Base-by-base conservation (phyloP, 2,797 vertebrate species). In the Argya squamiceps region DNA sequence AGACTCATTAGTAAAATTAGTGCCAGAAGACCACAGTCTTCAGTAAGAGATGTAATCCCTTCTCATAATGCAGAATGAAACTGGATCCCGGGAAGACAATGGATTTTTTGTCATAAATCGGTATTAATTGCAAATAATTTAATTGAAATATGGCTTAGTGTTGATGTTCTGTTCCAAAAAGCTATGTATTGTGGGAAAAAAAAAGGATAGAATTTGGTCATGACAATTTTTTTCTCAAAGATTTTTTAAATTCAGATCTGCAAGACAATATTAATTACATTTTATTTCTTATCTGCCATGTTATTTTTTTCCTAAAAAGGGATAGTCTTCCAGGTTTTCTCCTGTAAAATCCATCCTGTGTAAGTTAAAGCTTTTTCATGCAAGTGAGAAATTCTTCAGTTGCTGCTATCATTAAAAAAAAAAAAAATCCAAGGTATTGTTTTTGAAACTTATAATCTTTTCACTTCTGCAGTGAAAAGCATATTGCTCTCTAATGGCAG, bases 401-500 rank as follows among this genome's bases (percentile, higher is more conserved):
- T 91, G 22, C 5, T 76, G 69, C 47, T 73, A 14, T n/a, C 10
- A 11, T 22, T 47, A 81, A 80, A 94, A 79, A 64, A 47, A 79
- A 64, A 47, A 16, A 63, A 11, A 50, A 6, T 17, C 14, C 19
- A 49, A 55, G 47, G 39, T 32, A 0, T 1, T 59, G 6, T 41
- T 89, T 87, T 59, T 76, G 37, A 84, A 81, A 49, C 15, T 52
- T 44, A 7, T 10, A 52, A 52, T 64, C 34, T 85, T 89, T 89
- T 83, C 18, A 39, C 23, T 91, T 85, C 12, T 18, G 24, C 5
- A 39, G 21, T 58, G 23, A 36, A 58, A 58, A 58, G 67, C 63
- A 67, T 84, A 56, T 79, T 92, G 27, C 34, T 92, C 89, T 94
- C 65, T 88, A 94, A 86, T 75, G 46, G 19, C 49, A 89, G 69